Base-by-base conservation (phyloP, 2,797 vertebrate genomes). In the Onychomys arenicola region DNA sequence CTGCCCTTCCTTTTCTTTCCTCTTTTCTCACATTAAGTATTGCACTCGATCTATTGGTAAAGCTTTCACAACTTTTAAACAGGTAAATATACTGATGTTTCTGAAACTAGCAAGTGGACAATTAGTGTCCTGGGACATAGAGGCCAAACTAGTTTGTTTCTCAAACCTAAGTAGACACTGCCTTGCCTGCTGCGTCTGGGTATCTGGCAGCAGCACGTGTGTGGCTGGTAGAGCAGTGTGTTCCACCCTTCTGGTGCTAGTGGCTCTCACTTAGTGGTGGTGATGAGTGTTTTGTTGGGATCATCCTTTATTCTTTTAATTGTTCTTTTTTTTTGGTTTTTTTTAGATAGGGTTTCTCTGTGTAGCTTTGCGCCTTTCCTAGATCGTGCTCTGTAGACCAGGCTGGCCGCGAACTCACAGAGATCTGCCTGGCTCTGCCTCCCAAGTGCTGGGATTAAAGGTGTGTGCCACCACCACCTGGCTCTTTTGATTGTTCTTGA, bases 11-110 rank as follows among this genome's bases (percentile, higher is more conserved):
- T 83, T 52, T 52, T 23, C 17, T 82, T 34, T 27, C n/a, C 17
- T 37, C 43, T 32, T 52, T 76, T 69, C n/a, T 91, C 49, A 75
- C 52, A 17, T 80, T 81, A 52, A 71, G 69, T 80, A 27, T 59
- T 83, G 27, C 65, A 37, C 29, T 67, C 55, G 10, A 86, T 14
- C 43, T 37, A 32, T 10, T 89, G 34, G 49, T 88, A 46, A 71
- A 49, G 7, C n/a, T 78, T 78, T 89, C 43, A n/a, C 43, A 84
- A 52, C 21, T 37, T 93, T 92, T 87, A 88, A 84, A 46, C n/a
- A 81, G 83, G 57, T 83, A 55, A 61, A 76, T 0, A 25, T 77
- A 16, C 32, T 46, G 10, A 81, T 4, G 69, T 93, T 94, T 83
- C 49, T 77, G 43, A 67, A 88, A 69, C 27, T 55, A 86, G 80